Evolutionary conservation across 1,140 invertebrate genomes (phyloP).

Genomic region (Zaprionus tsacasi): DNA sequence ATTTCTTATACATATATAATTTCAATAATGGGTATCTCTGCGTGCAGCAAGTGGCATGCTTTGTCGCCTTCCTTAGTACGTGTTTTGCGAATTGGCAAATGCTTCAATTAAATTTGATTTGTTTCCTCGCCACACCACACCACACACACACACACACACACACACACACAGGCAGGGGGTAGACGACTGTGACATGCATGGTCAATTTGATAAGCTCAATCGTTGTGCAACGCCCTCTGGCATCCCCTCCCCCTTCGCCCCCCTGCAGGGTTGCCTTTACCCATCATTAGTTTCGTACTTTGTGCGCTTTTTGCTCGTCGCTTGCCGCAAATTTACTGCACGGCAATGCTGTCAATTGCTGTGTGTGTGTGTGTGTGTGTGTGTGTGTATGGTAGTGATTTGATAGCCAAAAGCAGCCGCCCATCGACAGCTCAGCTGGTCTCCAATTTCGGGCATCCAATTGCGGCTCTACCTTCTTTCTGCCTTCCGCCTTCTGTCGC

Average conservation of each 20-base stretch:
- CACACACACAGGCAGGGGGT: background rate
- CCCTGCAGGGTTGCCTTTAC: constrained; percentile 51
- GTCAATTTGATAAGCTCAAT: constrained; percentile 68
- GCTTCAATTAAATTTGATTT: constrained; percentile 80
- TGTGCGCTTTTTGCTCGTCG: constrained; percentile 71
- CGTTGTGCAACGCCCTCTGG: constrained; percentile 3
- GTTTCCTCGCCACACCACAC: constrained; percentile 43
- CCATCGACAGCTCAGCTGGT: constrained; percentile 45
- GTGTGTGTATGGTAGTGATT: constrained; percentile 22
- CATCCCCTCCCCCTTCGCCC: too few relatives aligned
- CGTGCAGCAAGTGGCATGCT: background rate
- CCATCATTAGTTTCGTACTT: constrained; percentile 79
- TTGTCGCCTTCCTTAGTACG: constrained; percentile 11
- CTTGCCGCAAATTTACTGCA: constrained; percentile 70
- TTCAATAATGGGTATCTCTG: background rate
- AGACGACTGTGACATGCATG: constrained; percentile 55
- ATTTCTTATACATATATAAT: background rate
- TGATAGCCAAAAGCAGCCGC: constrained; percentile 52
- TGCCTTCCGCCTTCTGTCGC: constrained; percentile 17
- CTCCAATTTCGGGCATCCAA: constrained; percentile 37
- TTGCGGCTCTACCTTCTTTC: constrained; percentile 39
- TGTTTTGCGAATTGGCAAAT: constrained; percentile 40
- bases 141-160: constrained; percentile 18
- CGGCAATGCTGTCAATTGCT: constrained; percentile 22
- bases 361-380: constrained; percentile 14